A percentile compares a stretch with the other conserved stretches of the same genome.
phyloP scores from a whole-genome alignment of 2,113 vertebrate species.

The Rhynchopsitta pachyrhyncha region DNA sequence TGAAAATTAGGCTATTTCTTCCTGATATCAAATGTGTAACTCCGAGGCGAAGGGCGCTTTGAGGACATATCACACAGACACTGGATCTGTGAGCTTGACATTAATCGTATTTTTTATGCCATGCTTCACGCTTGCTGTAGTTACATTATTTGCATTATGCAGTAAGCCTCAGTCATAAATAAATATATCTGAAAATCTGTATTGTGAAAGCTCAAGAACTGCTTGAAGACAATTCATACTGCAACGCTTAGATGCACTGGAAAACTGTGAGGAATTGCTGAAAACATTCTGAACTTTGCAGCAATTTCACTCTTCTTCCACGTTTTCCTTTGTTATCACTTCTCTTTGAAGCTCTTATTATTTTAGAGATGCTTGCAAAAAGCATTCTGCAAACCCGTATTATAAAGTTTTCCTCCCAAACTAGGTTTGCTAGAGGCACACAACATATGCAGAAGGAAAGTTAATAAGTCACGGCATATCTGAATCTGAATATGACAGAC shows the following conservation, averaged over 20 bases:
- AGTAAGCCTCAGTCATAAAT: conserved; percentile 39
- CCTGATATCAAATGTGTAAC: conserved; percentile 38
- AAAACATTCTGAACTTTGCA: neutral
- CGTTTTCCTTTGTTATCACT: neutral
- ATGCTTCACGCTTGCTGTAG: conserved; percentile 51
- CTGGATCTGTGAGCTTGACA: conserved; percentile 18
- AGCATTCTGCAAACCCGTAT: neutral
- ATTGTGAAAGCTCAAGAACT: conserved; percentile 3
- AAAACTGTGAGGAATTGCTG: conserved; percentile 14
- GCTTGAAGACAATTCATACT: conserved; percentile 37
- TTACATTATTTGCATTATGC: conserved; percentile 17
- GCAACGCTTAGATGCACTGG: neutral
- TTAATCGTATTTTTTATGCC: conserved; percentile 50
- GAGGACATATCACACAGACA: conserved; percentile 1
- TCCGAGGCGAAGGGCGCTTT: neutral
- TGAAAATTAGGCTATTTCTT: conserved; percentile 44
- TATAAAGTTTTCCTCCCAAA: neutral
- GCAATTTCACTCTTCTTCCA: neutral
- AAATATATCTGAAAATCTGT: conserved; percentile 49
- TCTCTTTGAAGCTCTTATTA: neutral
- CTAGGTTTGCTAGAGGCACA: neutral
- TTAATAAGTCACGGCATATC: neutral
- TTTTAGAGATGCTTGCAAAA: neutral
- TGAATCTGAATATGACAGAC: neutral
- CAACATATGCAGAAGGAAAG: neutral